Evolutionary conservation across 2,888 invertebrate genomes (phyloP), one percentile per base, ranked within the genome.

Genomic region (Volucella inanis): DNA sequence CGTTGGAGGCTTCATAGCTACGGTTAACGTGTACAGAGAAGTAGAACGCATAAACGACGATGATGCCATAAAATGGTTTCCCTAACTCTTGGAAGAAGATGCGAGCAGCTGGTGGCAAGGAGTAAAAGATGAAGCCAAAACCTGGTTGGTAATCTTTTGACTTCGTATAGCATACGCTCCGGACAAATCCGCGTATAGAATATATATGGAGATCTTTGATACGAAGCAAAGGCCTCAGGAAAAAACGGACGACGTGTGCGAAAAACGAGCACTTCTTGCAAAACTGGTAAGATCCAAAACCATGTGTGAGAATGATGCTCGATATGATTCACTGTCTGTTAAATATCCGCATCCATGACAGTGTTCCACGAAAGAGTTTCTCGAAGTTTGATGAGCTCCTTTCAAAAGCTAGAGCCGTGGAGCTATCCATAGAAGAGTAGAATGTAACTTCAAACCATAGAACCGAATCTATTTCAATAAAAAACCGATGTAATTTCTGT

Each of bases 191-290:
- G 78, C 89, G 18, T 91, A 91, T 59, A 90, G 91, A 86, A 88
- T 90, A 22, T 91, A 91, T 82, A 88, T 90, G 88, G 91, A 90
- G 87, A 88, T 90, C 82, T 90, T 90, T 71, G 89, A 89, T 43
- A 87, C 87, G 45, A 90, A 89, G 61, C 90, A 90, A 65, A 49
- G 14, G n/a, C 3, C 49, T 11, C 8, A 49, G 1, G 49, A 49
- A 4, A n/a, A 11, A 14, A 49, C 6, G 8, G 49, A 49, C 14
- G 49, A 49, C 14, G 1, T 49, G 18, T 18, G 18, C 2, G 2
- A 18, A 18, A 18, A 18, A 18, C 18, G 18, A 18, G 18, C 18
- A 18, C 18, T 1, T 18, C 18, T 18, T 18, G 18, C 18, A 18
- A 18, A 18, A 18, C 18, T 18, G 18, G 18, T 18, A n/a, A 18